These are phyloP conservation scores for Aporrectodea caliginosa DNA, from an alignment of 1,140 invertebrate species.

Conservation along the genomic window DNA sequence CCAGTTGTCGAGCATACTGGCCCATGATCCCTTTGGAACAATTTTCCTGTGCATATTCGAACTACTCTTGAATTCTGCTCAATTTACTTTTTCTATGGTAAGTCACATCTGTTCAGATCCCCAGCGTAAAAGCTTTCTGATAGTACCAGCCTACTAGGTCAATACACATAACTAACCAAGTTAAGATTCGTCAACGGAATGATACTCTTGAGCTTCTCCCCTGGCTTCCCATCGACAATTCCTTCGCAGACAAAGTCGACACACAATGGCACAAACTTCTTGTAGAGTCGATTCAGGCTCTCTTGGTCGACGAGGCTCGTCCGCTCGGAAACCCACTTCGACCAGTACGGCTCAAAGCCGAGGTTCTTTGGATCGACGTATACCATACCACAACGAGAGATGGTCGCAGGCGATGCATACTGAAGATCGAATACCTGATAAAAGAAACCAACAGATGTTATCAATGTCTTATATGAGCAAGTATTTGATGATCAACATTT, in stretches of 20 bases:
- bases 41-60: too few relatives aligned
- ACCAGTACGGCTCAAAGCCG: slow-evolving; percentile 78
- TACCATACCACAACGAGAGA: slow-evolving; percentile 58
- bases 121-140: too few relatives aligned
- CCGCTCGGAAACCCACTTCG: slow-evolving; percentile 64
- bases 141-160: too few relatives aligned
- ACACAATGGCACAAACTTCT: slow-evolving; percentile 68
- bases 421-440: slow-evolving; percentile 74
- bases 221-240: slow-evolving; percentile 63
- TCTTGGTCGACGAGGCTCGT: slow-evolving; percentile 30
- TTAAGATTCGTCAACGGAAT: slow-evolving; percentile 78
- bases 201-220: slow-evolving; percentile 71
- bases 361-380: slow-evolving; percentile 77
- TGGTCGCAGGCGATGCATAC: slow-evolving; percentile 60
- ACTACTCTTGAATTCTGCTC: too few relatives aligned
- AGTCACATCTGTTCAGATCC: too few relatives aligned
- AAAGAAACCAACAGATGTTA: neutral
- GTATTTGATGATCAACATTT: too few relatives aligned
- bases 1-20: too few relatives aligned
- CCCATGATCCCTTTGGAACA: too few relatives aligned
- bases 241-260: slow-evolving; percentile 75
- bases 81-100: too few relatives aligned
- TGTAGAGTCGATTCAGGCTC: slow-evolving; percentile 58
- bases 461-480: too few relatives aligned
- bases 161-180: too few relatives aligned